These are phyloP conservation scores for Thereva unica DNA, from an alignment of 2,888 invertebrate genomes.

Conservation along the genomic window DNA sequence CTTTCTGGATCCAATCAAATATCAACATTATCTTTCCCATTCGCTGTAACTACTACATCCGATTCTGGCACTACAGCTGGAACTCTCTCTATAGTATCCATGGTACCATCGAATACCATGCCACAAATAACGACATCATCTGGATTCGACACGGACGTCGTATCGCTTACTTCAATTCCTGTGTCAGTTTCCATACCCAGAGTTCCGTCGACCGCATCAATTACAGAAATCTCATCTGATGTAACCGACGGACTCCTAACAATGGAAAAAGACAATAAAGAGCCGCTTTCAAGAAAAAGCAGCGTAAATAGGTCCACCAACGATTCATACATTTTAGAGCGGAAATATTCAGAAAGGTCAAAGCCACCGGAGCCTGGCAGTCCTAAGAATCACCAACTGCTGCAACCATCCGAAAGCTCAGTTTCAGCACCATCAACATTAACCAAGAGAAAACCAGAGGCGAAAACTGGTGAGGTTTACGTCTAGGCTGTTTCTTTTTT, in stretches of 20 bases:
- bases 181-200: constrained; percentile 52
- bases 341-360: constrained; percentile 47
- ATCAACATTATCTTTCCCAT: constrained; percentile 56
- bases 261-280: neutral
- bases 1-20: constrained; percentile 19
- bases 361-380: constrained; percentile 32
- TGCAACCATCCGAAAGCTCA: constrained; percentile 42
- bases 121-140: constrained; percentile 50
- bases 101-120: constrained; percentile 44
- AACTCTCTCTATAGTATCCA: constrained; percentile 53
- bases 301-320: constrained; percentile 50
- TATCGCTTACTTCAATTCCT: constrained; percentile 52
- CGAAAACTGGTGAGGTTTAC: constrained; percentile 57
- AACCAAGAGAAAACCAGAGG: constrained; percentile 54
- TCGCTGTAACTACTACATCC: constrained; percentile 51
- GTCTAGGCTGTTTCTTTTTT: constrained; percentile 45
- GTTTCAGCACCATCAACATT: constrained; percentile 55
- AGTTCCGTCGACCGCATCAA: constrained; percentile 46
- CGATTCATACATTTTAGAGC: constrained; percentile 50
- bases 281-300: constrained; percentile 51
- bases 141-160: constrained; percentile 47
- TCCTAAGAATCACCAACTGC: constrained; percentile 12
- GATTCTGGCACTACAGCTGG: constrained; percentile 49
- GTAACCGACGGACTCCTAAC: constrained; percentile 8
- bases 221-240: constrained; percentile 47